Percentiles rank a stretch among this genome's conserved stretches.
Evolutionary conservation across 2,113 vertebrate species (phyloP).

Genomic region (Microtus richardsoni): DNA sequence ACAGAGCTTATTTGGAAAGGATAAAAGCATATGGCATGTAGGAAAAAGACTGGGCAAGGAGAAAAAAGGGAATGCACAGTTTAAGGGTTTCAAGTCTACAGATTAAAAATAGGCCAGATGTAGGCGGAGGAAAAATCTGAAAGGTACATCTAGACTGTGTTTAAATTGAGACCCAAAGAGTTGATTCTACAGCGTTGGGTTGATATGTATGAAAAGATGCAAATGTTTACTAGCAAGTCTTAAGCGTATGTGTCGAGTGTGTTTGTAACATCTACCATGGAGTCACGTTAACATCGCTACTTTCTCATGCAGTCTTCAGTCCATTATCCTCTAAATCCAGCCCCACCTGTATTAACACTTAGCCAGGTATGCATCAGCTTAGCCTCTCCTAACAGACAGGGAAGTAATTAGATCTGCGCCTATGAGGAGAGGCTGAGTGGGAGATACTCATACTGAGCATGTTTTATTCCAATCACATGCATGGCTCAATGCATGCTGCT

Average conservation of each 20-base stretch:
- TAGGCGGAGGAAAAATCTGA: background rate
- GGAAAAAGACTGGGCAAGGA: conserved; percentile 60
- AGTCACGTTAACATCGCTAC: background rate
- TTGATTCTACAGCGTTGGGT: background rate
- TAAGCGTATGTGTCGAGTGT: background rate
- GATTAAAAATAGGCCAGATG: conserved; percentile 34
- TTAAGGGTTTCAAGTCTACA: conserved; percentile 53
- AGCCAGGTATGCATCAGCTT: background rate
- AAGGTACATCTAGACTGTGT: background rate
- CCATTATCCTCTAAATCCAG: conserved; percentile 38
- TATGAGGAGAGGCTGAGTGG: conserved; percentile 8
- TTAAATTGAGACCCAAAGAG: conserved; percentile 17
- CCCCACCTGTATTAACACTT: background rate
- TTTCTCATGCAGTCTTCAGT: conserved; percentile 22
- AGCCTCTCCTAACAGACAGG: conserved; percentile 19
- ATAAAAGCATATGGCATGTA: conserved; percentile 32
- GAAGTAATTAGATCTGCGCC: conserved; percentile 47
- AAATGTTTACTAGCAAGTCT: background rate
- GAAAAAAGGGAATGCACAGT: conserved; percentile 24
- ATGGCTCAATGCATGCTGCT: background rate
- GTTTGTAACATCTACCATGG: background rate
- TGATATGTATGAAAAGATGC: background rate
- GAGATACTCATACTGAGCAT: background rate
- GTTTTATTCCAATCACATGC: conserved; percentile 31
- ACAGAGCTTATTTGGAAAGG: conserved; percentile 47